These are phyloP conservation scores for Bombus vancouverensis DNA, from an alignment of 1,140 invertebrate species.

Conservation along the genomic window DNA sequence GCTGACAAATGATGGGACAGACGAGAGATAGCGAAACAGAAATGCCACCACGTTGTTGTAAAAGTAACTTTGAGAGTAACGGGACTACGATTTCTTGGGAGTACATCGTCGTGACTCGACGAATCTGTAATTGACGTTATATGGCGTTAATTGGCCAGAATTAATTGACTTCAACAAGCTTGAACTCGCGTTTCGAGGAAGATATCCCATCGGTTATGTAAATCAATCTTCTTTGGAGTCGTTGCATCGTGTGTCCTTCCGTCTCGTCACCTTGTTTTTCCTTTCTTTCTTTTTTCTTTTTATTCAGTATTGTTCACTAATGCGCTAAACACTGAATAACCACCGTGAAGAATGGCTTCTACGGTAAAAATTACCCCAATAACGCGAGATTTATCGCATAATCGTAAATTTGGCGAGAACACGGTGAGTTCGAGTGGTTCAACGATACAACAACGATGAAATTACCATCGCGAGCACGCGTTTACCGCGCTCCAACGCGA, in stretches of 20 bases:
- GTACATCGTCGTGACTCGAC: conserved; percentile 28
- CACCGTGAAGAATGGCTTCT: too few relatives aligned
- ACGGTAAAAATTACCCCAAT: neutral
- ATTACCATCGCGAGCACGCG: neutral
- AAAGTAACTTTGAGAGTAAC: conserved; percentile 28
- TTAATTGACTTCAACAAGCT: conserved; percentile 36
- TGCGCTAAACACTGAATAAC: neutral
- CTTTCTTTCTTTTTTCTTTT: neutral
- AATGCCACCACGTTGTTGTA: neutral
- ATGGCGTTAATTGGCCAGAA: conserved; percentile 47
- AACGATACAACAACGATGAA: neutral
- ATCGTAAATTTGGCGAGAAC: neutral
- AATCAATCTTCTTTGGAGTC: neutral
- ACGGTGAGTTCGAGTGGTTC: neutral
- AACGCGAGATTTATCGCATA: neutral
- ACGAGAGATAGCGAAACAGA: neutral
- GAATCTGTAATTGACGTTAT: conserved; percentile 33
- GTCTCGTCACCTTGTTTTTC: too few relatives aligned
- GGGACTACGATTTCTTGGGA: conserved; percentile 5
- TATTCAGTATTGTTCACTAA: neutral
- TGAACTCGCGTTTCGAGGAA: neutral
- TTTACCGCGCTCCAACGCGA: neutral
- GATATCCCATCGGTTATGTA: conserved; percentile 13
- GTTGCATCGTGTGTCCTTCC: neutral
- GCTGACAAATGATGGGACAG: neutral